A percentile compares a stretch with the other conserved stretches of the same genome.
phyloP scores from a whole-genome alignment of 2,113 vertebrate genomes.

The Rousettus leschenaultii region DNA sequence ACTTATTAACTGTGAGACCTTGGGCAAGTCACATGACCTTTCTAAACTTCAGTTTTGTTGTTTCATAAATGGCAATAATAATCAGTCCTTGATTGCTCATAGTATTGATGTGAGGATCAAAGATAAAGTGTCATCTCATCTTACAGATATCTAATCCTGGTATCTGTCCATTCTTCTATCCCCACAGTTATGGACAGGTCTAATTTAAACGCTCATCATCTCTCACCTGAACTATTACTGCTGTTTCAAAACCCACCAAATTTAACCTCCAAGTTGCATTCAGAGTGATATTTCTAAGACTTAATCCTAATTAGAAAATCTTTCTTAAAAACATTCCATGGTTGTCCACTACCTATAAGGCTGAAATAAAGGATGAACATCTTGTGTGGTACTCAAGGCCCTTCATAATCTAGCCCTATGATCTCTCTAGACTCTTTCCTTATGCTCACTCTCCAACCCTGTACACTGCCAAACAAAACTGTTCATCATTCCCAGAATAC shows the following conservation, averaged over 20 bases:
- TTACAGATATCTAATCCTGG: background rate
- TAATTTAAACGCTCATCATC: background rate
- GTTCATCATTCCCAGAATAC: background rate
- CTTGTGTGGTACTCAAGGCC: background rate
- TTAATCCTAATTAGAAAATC: background rate
- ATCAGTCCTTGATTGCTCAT: background rate
- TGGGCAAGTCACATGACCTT: slow-evolving; percentile 45
- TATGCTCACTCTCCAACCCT: background rate
- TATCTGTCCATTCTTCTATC: background rate
- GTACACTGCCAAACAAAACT: background rate
- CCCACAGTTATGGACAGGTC: background rate
- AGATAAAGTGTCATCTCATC: background rate
- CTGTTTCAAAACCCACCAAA: background rate
- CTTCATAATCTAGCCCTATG: background rate
- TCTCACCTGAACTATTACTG: background rate
- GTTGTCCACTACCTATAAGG: background rate
- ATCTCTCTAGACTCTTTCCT: background rate
- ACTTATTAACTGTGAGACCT: slow-evolving; percentile 56
- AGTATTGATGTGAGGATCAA: background rate
- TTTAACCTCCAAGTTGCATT: slow-evolving; percentile 1
- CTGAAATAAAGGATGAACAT: background rate
- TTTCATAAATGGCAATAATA: slow-evolving; percentile 25
- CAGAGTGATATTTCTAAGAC: slow-evolving; percentile 13
- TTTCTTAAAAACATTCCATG: background rate
- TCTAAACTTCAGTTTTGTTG: background rate